These are phyloP conservation scores for Zoanthus sansibaricus DNA, from an alignment of 92 coral and sea anemone genomes.

Conservation along the genomic window DNA sequence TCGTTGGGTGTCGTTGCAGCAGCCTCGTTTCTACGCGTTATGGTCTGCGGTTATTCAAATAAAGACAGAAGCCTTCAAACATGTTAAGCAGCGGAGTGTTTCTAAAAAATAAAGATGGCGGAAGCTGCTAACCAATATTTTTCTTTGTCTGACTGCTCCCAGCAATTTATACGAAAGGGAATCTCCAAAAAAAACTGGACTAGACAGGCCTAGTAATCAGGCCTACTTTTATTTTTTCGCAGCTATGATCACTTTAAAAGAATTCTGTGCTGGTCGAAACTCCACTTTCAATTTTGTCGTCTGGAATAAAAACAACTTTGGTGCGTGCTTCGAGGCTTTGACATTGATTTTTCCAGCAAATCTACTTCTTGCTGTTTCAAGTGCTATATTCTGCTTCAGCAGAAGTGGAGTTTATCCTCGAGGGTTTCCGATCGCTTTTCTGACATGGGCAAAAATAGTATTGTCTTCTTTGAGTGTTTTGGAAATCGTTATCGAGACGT, in stretches of 20 bases:
- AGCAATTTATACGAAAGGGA: not conserved
- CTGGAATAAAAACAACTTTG: conserved; percentile 76
- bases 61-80: conserved; percentile 13
- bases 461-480: conserved; percentile 54
- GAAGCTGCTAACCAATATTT: not conserved
- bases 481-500: conserved; percentile 64
- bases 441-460: conserved; percentile 63
- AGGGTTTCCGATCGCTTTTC: conserved; percentile 43
- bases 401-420: conserved; percentile 37
- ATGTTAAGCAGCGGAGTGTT: not conserved
- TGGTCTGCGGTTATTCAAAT: conserved; percentile 22
- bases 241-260: conserved; percentile 64
- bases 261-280: conserved; percentile 74
- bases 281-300: conserved; percentile 38
- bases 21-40: conserved; percentile 30
- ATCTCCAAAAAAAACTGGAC: not conserved
- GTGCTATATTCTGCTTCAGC: conserved; percentile 67
- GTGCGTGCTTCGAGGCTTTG: conserved; percentile 78
- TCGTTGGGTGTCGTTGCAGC: conserved; percentile 67
- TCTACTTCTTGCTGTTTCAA: conserved; percentile 67
- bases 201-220: not conserved
- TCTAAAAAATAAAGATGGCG: not conserved
- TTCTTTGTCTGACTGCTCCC: not conserved
- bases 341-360: conserved; percentile 80
- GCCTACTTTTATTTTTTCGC: not conserved